A percentile compares a stretch with the other conserved stretches of the same genome.
Evolutionary conservation across 1,140 invertebrate genomes (phyloP).

Genomic region (Drosophila seguyi): DNA sequence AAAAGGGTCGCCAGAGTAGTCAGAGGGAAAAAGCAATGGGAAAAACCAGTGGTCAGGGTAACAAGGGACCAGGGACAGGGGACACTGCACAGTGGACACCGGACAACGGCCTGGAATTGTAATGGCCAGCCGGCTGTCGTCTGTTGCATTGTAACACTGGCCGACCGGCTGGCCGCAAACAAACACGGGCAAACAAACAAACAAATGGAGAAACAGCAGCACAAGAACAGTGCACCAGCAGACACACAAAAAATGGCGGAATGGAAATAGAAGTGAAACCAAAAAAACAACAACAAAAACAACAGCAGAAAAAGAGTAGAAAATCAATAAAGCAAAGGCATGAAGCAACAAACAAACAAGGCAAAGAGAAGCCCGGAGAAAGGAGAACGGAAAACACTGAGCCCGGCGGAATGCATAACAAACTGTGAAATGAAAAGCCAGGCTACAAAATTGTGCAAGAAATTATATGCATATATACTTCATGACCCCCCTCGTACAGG

Average conservation of each 20-base stretch:
- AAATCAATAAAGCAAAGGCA: constrained; percentile 54
- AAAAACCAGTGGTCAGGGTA: constrained; percentile 8
- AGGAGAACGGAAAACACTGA: constrained; percentile 14
- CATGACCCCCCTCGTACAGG: background rate
- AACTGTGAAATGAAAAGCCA: constrained; percentile 58
- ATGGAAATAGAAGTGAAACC: constrained; percentile 55
- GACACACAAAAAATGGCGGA: constrained; percentile 46
- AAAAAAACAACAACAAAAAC: constrained; percentile 12
- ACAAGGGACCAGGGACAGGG: background rate
- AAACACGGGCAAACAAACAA: constrained; percentile 75
- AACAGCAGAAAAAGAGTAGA: constrained; percentile 19
- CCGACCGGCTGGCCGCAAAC: constrained; percentile 73
- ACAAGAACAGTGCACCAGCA: background rate
- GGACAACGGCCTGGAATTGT: constrained; percentile 41
- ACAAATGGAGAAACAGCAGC: constrained; percentile 46
- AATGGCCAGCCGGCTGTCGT: constrained; percentile 60
- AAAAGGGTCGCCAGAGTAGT: constrained; percentile 44
- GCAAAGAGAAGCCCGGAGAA: constrained; percentile 38
- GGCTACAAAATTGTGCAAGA: constrained; percentile 56
- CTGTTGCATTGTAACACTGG: constrained; percentile 83
- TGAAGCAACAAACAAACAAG: constrained; percentile 61
- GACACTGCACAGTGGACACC: background rate
- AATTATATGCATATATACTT: constrained; percentile 70
- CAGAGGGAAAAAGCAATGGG: constrained; percentile 8
- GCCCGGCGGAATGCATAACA: constrained; percentile 49